Evolutionary conservation across 1,140 invertebrate genomes (phyloP).

Genomic region (Bactericera cockerelli): DNA sequence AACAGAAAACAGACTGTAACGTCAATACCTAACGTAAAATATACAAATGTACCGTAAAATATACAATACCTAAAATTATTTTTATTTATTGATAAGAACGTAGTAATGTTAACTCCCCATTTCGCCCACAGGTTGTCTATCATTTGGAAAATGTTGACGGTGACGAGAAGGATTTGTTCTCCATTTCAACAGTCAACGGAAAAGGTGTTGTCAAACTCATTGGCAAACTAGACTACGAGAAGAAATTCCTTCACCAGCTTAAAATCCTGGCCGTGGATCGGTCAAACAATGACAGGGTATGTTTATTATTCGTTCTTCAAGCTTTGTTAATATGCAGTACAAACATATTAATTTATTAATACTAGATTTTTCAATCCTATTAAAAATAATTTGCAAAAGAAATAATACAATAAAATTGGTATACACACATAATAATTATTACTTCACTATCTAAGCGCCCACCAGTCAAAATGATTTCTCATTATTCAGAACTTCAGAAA

Average conservation of each 20-base stretch:
- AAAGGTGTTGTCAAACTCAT: conserved; percentile 70
- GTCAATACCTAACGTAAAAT: too few species aligned
- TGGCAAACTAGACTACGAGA: conserved; percentile 69
- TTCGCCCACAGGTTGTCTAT: conserved; percentile 30
- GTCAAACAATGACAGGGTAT: conserved; percentile 57
- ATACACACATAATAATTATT: too few species aligned
- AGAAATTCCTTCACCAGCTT: conserved; percentile 72
- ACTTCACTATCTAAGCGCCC: too few species aligned
- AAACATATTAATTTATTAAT: not conserved
- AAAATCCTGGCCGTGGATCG: conserved; percentile 69
- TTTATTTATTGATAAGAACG: too few species aligned
- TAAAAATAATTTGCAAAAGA: too few species aligned
- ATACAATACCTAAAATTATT: too few species aligned
- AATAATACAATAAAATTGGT: too few species aligned
- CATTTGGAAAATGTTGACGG: conserved; percentile 57
- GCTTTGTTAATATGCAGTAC: not conserved
- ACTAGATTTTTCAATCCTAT: not conserved
- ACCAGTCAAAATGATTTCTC: too few species aligned
- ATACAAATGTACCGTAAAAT: too few species aligned
- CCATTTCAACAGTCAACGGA: conserved; percentile 65
- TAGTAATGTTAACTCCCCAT: too few species aligned
- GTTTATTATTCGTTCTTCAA: conserved; percentile 16
- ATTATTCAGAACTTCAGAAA: too few species aligned
- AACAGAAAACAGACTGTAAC: too few species aligned
- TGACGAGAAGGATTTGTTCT: conserved; percentile 52